Percentiles rank a stretch among this genome's conserved stretches.
Evolutionary conservation across 1,140 invertebrate species (phyloP).

Genomic region (Dysdera silvatica): DNA sequence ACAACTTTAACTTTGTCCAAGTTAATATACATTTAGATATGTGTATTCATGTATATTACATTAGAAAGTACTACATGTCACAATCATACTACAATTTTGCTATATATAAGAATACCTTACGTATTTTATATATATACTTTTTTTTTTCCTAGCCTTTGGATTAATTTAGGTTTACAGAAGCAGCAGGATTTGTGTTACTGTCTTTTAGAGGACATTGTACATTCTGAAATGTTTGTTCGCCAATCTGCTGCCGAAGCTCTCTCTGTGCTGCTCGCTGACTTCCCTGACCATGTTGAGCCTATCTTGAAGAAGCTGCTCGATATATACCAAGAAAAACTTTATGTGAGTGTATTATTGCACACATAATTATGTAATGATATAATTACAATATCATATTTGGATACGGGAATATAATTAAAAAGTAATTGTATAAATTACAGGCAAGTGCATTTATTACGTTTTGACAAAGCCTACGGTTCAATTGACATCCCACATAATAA

Average conservation of each 20-base stretch:
- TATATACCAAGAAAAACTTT: slow-evolving; percentile 67
- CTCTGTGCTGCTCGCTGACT: slow-evolving; percentile 55
- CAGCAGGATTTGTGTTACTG: slow-evolving; percentile 47
- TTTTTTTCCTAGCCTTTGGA: slow-evolving; percentile 53
- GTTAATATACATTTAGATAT: background rate
- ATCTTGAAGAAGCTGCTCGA: slow-evolving; percentile 59
- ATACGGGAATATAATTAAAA: background rate
- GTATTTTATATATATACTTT: background rate
- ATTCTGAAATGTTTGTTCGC: slow-evolving; percentile 68
- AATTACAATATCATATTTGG: background rate
- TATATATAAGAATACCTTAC: background rate
- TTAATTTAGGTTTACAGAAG: slow-evolving; percentile 49
- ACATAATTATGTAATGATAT: background rate
- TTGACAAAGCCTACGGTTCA: background rate
- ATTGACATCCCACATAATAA: too few relatives aligned
- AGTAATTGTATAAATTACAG: background rate
- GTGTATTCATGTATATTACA: background rate
- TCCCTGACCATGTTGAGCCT: slow-evolving; percentile 49
- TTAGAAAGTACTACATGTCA: background rate
- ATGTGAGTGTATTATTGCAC: slow-evolving; percentile 45
- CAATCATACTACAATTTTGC: too few relatives aligned
- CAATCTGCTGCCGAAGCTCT: slow-evolving; percentile 66
- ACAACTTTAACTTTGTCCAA: background rate
- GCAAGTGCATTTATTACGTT: background rate
- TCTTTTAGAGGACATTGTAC: slow-evolving; percentile 66